These are phyloP conservation scores for Pipistrellus pipistrellus DNA, from an alignment of 2,797 vertebrate genomes.

Conservation along the genomic window DNA sequence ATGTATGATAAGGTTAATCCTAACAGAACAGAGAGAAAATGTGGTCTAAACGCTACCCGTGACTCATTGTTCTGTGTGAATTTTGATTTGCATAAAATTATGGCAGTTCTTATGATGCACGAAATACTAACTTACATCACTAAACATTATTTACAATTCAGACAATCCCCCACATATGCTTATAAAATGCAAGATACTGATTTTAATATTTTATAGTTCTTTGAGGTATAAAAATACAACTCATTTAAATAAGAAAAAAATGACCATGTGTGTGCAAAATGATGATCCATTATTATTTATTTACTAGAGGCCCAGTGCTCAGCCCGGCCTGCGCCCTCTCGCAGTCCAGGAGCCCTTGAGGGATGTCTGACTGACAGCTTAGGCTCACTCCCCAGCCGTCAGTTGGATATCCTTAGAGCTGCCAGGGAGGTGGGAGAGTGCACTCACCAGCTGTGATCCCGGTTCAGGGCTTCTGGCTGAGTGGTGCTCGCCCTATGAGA, in stretches of 20 bases:
- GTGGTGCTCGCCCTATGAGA: too few relatives aligned
- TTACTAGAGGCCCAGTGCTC: background rate
- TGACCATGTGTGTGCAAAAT: background rate
- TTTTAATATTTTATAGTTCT: slow-evolving; percentile 57
- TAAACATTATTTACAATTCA: slow-evolving; percentile 30
- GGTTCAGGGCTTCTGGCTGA: too few relatives aligned
- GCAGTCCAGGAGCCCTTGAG: too few relatives aligned
- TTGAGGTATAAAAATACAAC: slow-evolving; percentile 1
- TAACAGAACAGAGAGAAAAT: background rate
- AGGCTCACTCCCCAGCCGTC: too few relatives aligned
- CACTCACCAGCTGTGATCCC: too few relatives aligned
- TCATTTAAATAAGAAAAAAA: slow-evolving; percentile 34
- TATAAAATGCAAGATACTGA: slow-evolving; percentile 52
- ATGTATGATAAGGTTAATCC: slow-evolving; percentile 2
- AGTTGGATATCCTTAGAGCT: too few relatives aligned
- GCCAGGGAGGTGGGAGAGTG: too few relatives aligned
- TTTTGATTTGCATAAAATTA: slow-evolving; percentile 61
- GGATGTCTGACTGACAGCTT: too few relatives aligned
- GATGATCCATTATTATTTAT: slow-evolving; percentile 26
- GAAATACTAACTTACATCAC: background rate
- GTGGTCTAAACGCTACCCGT: background rate
- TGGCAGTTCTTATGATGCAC: background rate
- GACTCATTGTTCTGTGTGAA: slow-evolving; percentile 69
- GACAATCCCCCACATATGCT: background rate
- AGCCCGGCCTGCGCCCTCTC: too few relatives aligned